Percentiles rank a stretch among this genome's conserved stretches.
phyloP scores from a whole-genome alignment of 2,113 vertebrate genomes.

The Catagonus wagneri region DNA sequence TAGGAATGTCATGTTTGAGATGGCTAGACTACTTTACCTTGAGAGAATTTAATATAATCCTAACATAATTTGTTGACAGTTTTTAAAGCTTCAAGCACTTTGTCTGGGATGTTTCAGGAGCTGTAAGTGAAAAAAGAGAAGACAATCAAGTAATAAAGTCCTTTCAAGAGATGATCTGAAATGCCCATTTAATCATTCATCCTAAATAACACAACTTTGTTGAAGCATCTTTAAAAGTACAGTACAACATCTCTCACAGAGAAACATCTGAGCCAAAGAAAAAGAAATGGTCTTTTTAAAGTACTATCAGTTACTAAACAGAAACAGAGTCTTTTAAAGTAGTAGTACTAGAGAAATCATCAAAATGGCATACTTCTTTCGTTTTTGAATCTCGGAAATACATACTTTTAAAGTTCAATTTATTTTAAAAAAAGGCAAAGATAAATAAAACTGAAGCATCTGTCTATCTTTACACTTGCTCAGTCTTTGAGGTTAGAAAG shows the following conservation, averaged over 20 bases:
- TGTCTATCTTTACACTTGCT: conserved; percentile 73
- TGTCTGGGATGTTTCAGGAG: background rate
- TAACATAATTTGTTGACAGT: conserved; percentile 57
- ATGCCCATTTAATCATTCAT: conserved; percentile 48
- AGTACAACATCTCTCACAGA: background rate
- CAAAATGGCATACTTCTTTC: conserved; percentile 16
- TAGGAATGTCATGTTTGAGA: conserved; percentile 35
- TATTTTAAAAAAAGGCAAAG: conserved; percentile 41
- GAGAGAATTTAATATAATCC: conserved; percentile 53
- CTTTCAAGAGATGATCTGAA: conserved; percentile 30
- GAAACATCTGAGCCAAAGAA: background rate
- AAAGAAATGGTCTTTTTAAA: conserved; percentile 30
- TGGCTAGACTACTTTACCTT: background rate
- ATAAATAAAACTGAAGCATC: conserved; percentile 72
- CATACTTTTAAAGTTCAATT: conserved; percentile 55
- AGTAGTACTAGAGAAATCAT: conserved; percentile 1
- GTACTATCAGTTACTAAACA: background rate
- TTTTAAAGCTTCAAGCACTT: conserved; percentile 41
- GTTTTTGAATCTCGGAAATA: background rate
- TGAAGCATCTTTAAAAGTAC: conserved; percentile 68
- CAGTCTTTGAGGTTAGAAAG: conserved; percentile 64
- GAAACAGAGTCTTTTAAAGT: background rate
- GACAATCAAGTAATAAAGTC: conserved; percentile 37
- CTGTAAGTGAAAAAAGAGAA: background rate
- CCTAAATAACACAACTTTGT: conserved; percentile 12